Base-by-base conservation (phyloP, 37 sponge, comb jelly and placozoan genomes). In the Beroe ovata region DNA sequence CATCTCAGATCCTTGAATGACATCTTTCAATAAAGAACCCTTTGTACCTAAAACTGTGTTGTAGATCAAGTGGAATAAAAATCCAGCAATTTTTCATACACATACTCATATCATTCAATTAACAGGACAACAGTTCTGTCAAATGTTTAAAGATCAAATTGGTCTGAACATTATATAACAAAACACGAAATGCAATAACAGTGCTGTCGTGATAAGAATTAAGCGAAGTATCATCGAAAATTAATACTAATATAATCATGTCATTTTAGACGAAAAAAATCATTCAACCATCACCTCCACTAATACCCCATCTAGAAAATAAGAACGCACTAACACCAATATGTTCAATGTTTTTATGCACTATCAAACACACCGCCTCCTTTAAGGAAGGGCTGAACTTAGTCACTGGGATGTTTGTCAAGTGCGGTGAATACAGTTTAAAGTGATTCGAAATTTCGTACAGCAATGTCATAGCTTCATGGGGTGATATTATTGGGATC, bases 1-100 rank as follows among this genome's bases (percentile, higher is more conserved):
- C 94, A 93, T 92, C 95, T 90, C 14, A 95, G 90, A 91, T 95
- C 95, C 91, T 94, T 93, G 90, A 92, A 95, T 39, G 95, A 93
- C 95, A 95, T 95, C 37, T 69, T 93, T 66, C 3, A 66, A n/a
- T n/a, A n/a, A n/a, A n/a, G n/a, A n/a, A n/a, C n/a, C n/a, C n/a
- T n/a, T n/a, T n/a, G n/a, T n/a, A n/a, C n/a, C n/a, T n/a, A n/a
- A n/a, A 26, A 34, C 35, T 32, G 16, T 34, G 16, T 30, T 37
- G 18, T 66, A 30, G 6, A 32, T 16, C 8, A 32, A 32, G 30
- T 66, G 34, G 4, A 32, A 33, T 16, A 26, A 34, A 11, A 18
- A 66, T 66, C 69, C 1, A 11, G 26, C n/a, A 62, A n/a, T n/a
- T n/a, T n/a, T n/a, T n/a, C n/a, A n/a, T n/a, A n/a, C n/a, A n/a